Base-by-base conservation (phyloP, 2,888 invertebrate genomes). In the Erynnis tages region DNA sequence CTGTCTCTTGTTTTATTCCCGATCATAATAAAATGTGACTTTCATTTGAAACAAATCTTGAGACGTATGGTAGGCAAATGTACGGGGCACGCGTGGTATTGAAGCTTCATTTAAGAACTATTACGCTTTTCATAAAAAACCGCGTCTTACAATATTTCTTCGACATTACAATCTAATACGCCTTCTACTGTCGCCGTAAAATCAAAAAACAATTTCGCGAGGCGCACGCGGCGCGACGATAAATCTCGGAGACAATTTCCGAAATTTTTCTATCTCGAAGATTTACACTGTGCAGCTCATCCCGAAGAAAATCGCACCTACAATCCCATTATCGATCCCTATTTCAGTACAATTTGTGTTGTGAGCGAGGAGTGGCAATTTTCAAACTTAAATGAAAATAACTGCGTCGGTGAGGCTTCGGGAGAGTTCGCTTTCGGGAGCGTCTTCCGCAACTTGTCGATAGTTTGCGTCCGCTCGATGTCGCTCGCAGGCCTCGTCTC, bases 301-400 rank as follows among this genome's bases (percentile, higher is more conserved):
- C 80, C 77, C 71, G 72, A 78, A 82, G 84, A 84, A 84, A 82
- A 85, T 87, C 79, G 76, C 82, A 82, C 84, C 84, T 84, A 76
- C 79, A 82, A 86, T 85, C 74, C 79, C 73, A 86, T 87, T 87
- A 88, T 87, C 81, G 87, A 87, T 85, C 84, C 83, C 81, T 79
- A 81, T 85, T 82, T 65, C 79, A 76, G 82, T 77, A 80, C 87
- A 88, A 86, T 87, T 87, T 87, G 83, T 79, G 76, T 81, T 74
- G 77, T 76, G 70, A 72, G 71, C 76, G 76, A 76, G 73, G 69
- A 72, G 73, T 65, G 76, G 76, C 86, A 86, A 86, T 87, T 85
- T 86, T 82, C 79, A 83, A 86, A 86, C 78, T 85, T 88, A 88
- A 87, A 88, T 88, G 85, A 87, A 86, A 88, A 88, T 86, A 85